A percentile compares a stretch with the other conserved stretches of the same genome.
phyloP scores from a whole-genome alignment of 2,888 invertebrate species.

The Leptinotarsa haldemani region DNA sequence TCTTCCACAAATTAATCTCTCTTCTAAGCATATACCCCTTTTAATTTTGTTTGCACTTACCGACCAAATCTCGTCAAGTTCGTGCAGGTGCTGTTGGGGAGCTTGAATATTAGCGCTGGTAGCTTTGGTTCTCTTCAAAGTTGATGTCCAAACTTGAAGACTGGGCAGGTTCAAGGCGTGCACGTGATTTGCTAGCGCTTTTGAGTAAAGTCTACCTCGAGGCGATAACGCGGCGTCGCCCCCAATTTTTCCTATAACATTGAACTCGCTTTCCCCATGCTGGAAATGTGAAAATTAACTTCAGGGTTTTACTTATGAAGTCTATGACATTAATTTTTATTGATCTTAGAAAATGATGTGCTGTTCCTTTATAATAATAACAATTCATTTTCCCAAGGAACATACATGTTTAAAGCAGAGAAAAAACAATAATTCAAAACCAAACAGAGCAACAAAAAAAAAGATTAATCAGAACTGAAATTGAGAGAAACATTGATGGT shows the following conservation, averaged over 20 bases:
- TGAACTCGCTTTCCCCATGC: slow-evolving; percentile 96
- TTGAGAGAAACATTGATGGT: no score
- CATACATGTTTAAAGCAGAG: no score
- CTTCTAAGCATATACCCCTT: no score
- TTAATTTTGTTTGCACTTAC: slow-evolving; percentile 68
- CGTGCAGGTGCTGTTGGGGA: slow-evolving; percentile 85
- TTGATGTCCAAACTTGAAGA: slow-evolving; percentile 91
- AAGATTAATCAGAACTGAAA: no score
- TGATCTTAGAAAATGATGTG: no score
- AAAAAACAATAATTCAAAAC: no score
- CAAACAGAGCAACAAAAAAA: no score
- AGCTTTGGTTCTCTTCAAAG: slow-evolving; percentile 88
- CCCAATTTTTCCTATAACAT: slow-evolving; percentile 89
- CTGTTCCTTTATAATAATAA: no score
- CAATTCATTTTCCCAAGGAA: no score
- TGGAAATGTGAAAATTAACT: slow-evolving; percentile 61
- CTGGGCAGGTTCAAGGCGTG: slow-evolving; percentile 76
- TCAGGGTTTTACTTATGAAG: no score
- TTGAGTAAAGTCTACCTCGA: slow-evolving; percentile 83
- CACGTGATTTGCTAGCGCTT: slow-evolving; percentile 79
- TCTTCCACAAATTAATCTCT: no score
- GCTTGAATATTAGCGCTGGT: slow-evolving; percentile 85
- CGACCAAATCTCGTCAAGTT: slow-evolving; percentile 93
- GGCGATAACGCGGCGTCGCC: slow-evolving; percentile 89
- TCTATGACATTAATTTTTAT: no score